Evolutionary conservation across 2,797 vertebrate genomes (phyloP).

Genomic region (Esox lucius): DNA sequence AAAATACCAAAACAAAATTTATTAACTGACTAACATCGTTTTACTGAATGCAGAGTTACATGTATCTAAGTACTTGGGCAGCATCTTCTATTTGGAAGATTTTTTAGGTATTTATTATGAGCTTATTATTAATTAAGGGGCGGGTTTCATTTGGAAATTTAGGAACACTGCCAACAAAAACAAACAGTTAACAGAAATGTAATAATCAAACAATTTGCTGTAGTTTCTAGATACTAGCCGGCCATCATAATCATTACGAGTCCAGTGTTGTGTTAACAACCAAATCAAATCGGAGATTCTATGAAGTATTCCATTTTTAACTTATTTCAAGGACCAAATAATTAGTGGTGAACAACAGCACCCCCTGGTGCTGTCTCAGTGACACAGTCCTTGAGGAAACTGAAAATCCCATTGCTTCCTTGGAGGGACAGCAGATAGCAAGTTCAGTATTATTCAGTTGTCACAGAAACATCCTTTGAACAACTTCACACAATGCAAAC

Average conservation of each 20-base stretch:
- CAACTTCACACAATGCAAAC: not conserved
- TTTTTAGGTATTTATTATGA: conserved; percentile 19
- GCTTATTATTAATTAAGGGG: conserved; percentile 31
- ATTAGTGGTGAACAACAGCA: not conserved
- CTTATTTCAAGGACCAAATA: not conserved
- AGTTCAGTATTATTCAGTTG: not conserved
- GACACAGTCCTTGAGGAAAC: not conserved
- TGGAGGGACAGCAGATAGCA: not conserved
- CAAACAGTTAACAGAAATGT: not conserved
- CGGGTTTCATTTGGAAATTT: not conserved
- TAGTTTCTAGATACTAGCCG: not conserved
- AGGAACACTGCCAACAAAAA: not conserved
- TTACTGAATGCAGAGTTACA: too few relatives aligned
- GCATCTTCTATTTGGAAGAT: not conserved
- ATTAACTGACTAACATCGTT: too few relatives aligned
- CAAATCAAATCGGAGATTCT: not conserved
- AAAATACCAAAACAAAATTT: too few relatives aligned
- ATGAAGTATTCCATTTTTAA: not conserved
- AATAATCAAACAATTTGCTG: not conserved
- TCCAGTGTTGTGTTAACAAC: not conserved
- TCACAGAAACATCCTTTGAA: not conserved
- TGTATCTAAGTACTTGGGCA: not conserved
- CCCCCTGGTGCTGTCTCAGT: conserved; percentile 10
- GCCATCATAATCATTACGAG: not conserved
- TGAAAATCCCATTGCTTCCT: not conserved